Percentiles rank a stretch among this genome's conserved stretches.
Evolutionary conservation across 2,113 vertebrate genomes (phyloP).

Genomic region (Hippocampus zosterae): DNA sequence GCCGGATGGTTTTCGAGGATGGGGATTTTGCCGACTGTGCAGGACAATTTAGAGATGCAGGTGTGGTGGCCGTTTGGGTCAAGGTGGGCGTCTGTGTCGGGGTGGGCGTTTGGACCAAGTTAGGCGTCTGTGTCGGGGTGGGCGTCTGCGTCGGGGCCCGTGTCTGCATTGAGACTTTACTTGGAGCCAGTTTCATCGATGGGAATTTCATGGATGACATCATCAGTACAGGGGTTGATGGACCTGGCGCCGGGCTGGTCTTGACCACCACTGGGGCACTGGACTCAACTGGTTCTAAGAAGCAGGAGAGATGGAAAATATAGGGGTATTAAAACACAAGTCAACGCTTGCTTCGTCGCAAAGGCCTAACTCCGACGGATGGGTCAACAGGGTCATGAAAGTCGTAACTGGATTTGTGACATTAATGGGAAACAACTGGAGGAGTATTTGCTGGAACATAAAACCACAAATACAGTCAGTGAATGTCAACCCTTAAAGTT

Average conservation of each 20-base stretch:
- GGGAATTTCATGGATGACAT: slow-evolving; percentile 70
- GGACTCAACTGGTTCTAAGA: slow-evolving; percentile 70
- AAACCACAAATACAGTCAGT: no score
- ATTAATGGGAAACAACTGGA: background rate
- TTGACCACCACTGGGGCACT: slow-evolving; percentile 70
- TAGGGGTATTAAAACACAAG: no score
- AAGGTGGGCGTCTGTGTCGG: no score
- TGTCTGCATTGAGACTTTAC: slow-evolving; percentile 52
- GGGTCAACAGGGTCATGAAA: background rate
- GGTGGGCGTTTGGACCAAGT: no score
- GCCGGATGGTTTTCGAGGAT: slow-evolving; percentile 37
- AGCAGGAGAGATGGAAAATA: background rate
- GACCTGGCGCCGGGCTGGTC: slow-evolving; percentile 54
- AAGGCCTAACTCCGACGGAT: no score
- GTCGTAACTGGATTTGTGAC: background rate
- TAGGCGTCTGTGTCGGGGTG: no score
- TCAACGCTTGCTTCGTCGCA: no score
- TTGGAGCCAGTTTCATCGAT: slow-evolving; percentile 63
- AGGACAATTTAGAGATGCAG: slow-evolving; percentile 38
- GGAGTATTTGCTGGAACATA: background rate
- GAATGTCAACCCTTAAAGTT: no score
- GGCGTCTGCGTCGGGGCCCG: slow-evolving; percentile 14
- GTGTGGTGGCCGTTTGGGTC: slow-evolving; percentile 12
- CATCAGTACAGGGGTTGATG: slow-evolving; percentile 63
- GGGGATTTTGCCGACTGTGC: slow-evolving; percentile 41